Percentiles rank a stretch among this genome's conserved stretches.
These are phyloP conservation scores for Drosophila willistoni DNA, from an alignment of 1,140 invertebrate genomes.

Conservation along the genomic window DNA sequence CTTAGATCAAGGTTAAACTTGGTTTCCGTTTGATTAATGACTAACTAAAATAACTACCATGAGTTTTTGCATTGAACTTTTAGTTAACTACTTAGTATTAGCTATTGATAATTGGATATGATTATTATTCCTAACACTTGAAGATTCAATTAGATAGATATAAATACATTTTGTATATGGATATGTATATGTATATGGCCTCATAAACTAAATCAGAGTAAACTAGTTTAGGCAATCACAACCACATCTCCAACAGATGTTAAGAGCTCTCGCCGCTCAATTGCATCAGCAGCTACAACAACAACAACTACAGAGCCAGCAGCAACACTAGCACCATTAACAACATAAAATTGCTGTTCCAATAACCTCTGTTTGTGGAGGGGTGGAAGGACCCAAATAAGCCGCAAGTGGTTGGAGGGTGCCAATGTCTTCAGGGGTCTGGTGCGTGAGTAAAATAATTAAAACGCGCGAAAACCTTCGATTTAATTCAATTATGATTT, in stretches of 20 bases:
- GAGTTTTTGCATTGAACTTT: background rate
- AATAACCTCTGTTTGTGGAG: slow-evolving; percentile 72
- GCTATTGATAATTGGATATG: background rate
- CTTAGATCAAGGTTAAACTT: background rate
- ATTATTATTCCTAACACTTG: background rate
- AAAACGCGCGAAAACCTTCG: no score
- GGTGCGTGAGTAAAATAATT: no score
- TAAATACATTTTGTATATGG: slow-evolving; percentile 22
- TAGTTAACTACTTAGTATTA: background rate
- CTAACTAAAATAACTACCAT: background rate
- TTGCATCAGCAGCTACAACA: background rate
- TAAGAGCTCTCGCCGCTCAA: slow-evolving; percentile 38
- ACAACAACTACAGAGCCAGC: background rate
- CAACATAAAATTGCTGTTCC: slow-evolving; percentile 64
- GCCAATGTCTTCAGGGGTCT: no score
- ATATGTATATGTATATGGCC: no score
- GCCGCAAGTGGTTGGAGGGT: no score
- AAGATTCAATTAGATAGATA: slow-evolving; percentile 5
- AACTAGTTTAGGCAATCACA: slow-evolving; percentile 43
- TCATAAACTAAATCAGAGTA: slow-evolving; percentile 33
- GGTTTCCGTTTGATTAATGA: slow-evolving; percentile 12
- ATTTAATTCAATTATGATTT: no score
- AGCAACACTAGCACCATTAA: slow-evolving; percentile 28
- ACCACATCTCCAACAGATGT: slow-evolving; percentile 47
- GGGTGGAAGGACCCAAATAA: no score